phyloP scores from a whole-genome alignment of 2,888 invertebrate genomes.

The Eutolmus rufibarbis region DNA sequence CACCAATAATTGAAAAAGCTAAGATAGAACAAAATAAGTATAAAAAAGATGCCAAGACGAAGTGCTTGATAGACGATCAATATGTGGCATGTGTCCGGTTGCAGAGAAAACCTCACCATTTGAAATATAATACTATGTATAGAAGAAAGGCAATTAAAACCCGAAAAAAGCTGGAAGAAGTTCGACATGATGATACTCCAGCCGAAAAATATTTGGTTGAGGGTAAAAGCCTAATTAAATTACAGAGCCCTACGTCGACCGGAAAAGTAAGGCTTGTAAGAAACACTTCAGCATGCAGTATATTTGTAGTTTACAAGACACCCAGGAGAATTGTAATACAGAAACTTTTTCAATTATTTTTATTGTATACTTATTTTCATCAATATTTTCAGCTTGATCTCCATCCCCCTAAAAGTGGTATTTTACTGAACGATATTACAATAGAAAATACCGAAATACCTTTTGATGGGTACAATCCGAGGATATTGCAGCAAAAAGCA shows the following conservation, averaged over 20 bases:
- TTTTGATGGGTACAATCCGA: conserved; percentile 57
- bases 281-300: conserved; percentile 55
- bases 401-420: conserved; percentile 58
- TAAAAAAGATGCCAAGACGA: conserved; percentile 46
- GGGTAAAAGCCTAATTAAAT: not conserved
- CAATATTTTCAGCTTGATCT: conserved; percentile 54
- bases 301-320: conserved; percentile 53
- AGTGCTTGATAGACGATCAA: conserved; percentile 52
- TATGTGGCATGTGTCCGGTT: conserved; percentile 53
- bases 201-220: not conserved
- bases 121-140: conserved; percentile 52
- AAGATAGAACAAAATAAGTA: not conserved
- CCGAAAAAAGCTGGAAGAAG: not conserved
- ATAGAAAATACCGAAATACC: conserved; percentile 52
- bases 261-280: conserved; percentile 47
- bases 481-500: conserved; percentile 53
- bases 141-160: conserved; percentile 50
- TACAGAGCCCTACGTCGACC: not conserved
- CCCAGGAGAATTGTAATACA: not conserved
- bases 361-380: not conserved
- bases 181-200: not conserved
- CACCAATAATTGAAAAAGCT: not conserved
- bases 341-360: not conserved
- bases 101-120: conserved; percentile 52
- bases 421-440: conserved; percentile 57